Evolutionary conservation across 2,797 vertebrate species (phyloP), one percentile per base, ranked within the genome.

Genomic region (Apogon hyalosoma): DNA sequence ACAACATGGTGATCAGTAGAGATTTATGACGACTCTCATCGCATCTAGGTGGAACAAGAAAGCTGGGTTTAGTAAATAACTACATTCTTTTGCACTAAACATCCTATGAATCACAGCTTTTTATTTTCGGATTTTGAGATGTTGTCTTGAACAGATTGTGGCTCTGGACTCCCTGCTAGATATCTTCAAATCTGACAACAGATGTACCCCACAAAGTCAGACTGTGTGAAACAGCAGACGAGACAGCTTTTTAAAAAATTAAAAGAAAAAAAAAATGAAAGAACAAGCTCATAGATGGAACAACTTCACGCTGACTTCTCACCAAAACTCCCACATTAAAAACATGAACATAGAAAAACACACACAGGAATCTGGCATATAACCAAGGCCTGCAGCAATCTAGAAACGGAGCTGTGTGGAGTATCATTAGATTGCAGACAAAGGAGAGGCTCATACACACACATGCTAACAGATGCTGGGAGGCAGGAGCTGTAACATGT

Each of bases 401-500:
- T 14, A 10, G 21, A 61, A 72, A 75, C 55, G 50, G 52, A 75
- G 77, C 67, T 7, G 31, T 73, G 62, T 49, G 50, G 48, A 75
- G 66, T 70, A 81, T 88, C 79, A 80, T 86, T 84, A 84, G 67
- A 66, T 43, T 65, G 56, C 72, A 80, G 70, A 77, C 70, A 82
- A 87, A 85, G 73, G 47, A 65, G 33, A 65, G 41, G 31, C 52
- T 40, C 60, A 36, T 71, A 77, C 62, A 61, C 57, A 60, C 45
- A 63, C 33, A 39, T n/a, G 52, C 56, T 69, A 68, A 60, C 79
- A 72, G 70, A 79, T 74, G 80, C 83, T 69, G 72, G 49, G 59
- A 86, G 83, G 79, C 71, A 70, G 66, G 63, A 60, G 71, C 72
- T 87, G 73, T 53, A 86, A 73, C 79, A 49, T 84, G 83, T 84